These are phyloP conservation scores for Sturnus vulgaris DNA, from an alignment of 2,113 vertebrate species.

Conservation along the genomic window DNA sequence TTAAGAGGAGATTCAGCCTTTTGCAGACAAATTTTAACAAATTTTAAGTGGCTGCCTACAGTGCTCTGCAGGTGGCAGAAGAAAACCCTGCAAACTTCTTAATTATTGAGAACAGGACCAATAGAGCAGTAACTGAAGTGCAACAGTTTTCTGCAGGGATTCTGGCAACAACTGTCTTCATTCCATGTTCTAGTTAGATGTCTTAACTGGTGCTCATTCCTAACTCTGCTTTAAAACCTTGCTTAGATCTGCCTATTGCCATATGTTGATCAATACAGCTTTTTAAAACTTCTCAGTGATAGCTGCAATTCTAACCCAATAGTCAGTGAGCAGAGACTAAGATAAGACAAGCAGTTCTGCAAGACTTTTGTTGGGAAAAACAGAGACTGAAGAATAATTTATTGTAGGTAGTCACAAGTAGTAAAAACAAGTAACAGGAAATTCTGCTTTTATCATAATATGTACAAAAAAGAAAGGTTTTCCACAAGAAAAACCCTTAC, in stretches of 20 bases:
- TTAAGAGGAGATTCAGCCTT: not conserved
- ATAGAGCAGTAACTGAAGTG: not conserved
- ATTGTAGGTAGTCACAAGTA: not conserved
- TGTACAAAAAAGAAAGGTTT: not conserved
- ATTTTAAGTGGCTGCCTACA: not conserved
- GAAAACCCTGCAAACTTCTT: not conserved
- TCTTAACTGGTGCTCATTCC: not conserved
- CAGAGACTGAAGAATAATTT: not conserved
- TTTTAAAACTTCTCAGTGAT: not conserved
- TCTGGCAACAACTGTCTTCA: not conserved
- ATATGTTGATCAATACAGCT: not conserved
- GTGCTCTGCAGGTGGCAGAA: not conserved
- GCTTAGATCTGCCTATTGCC: not conserved
- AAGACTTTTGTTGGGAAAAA: not conserved
- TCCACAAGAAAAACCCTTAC: not conserved
- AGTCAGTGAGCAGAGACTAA: not conserved
- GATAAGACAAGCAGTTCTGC: not conserved
- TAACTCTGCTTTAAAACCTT: not conserved
- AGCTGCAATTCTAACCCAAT: not conserved
- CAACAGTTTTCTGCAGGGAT: not conserved
- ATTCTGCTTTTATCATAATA: not conserved
- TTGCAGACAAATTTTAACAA: not conserved
- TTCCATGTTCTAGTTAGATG: not conserved
- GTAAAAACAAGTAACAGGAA: not conserved
- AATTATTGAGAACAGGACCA: not conserved